Evolutionary conservation across 35 echinoderm and acorn worm species (phyloP).

Genomic region (Eucidaris tribuloides): DNA sequence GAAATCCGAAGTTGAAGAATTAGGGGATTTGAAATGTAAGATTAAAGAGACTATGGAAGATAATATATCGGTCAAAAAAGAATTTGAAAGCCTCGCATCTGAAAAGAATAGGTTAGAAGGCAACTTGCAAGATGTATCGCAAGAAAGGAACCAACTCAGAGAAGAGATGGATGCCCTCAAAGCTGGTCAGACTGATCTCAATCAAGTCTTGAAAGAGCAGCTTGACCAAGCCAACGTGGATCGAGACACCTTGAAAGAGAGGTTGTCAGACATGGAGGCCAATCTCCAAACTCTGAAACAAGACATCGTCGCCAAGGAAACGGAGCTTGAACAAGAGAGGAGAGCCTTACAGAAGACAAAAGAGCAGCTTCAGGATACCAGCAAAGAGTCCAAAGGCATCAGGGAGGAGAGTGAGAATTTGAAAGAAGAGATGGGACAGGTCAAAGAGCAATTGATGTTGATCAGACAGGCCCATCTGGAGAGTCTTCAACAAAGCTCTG

Average conservation of each 20-base stretch:
- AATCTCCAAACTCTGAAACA: background rate
- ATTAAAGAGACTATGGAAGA: constrained; percentile 5
- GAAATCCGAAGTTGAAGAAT: background rate
- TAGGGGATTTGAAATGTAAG: constrained; percentile 1
- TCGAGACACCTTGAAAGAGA: constrained; percentile 11
- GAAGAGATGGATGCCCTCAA: constrained; percentile 25
- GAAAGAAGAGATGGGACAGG: constrained; percentile 31
- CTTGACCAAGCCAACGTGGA: constrained; percentile 20
- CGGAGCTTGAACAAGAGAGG: constrained; percentile 25
- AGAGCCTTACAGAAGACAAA: background rate
- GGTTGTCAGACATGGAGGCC: background rate
- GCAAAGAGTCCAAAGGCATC: constrained; percentile 30
- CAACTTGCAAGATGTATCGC: background rate
- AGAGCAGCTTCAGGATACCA: constrained; percentile 13
- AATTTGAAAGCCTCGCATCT: background rate
- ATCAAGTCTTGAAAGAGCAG: constrained; percentile 30
- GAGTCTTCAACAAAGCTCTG: constrained; percentile 29
- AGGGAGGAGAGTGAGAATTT: constrained; percentile 32
- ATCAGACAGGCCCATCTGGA: constrained; percentile 60
- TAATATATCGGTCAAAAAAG: constrained; percentile 15
- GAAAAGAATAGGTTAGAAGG: constrained; percentile 4
- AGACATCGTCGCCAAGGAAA: background rate
- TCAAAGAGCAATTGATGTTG: constrained; percentile 42
- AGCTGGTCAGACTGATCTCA: background rate
- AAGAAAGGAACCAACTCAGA: constrained; percentile 5